Conservation (phyloP, 2,888 invertebrate species). For the Lepeophtheirus nordmannii region DNA sequence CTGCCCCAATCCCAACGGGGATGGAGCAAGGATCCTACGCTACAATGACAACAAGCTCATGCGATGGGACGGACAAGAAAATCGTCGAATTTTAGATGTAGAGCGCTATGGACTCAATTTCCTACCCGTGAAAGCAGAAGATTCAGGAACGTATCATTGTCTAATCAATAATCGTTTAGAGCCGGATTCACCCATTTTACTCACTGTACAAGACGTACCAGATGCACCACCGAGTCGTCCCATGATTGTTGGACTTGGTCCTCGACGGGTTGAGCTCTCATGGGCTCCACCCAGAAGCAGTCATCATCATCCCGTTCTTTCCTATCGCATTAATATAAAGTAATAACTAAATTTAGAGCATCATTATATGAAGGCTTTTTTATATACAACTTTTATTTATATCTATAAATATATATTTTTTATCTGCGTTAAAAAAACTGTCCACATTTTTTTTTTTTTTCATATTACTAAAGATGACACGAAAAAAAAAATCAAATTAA, state of each 20-base stretch:
- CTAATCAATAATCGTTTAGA: conserved; percentile 12
- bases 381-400: too few relatives aligned
- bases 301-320: conserved; percentile 13
- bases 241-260: conserved; percentile 16
- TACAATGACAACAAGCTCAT: conserved; percentile 16
- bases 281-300: conserved; percentile 16
- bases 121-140: background rate
- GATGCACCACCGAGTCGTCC: conserved; percentile 23
- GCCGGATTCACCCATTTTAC: conserved; percentile 11
- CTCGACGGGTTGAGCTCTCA: conserved; percentile 11
- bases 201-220: conserved; percentile 19
- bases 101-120: conserved; percentile 8
- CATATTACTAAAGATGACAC: too few relatives aligned
- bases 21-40: conserved; percentile 9
- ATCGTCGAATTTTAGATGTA: conserved; percentile 4
- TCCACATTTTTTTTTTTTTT: too few relatives aligned
- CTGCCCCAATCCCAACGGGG: conserved; percentile 19
- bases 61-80: conserved; percentile 10
- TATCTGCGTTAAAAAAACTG: too few relatives aligned
- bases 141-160: conserved; percentile 14
- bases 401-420: too few relatives aligned
- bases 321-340: conserved; percentile 18
- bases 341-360: background rate
- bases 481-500: too few relatives aligned
- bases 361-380: background rate